Evolutionary conservation across 2,797 vertebrate genomes (phyloP).

Genomic region (Gymnocypris eckloni): DNA sequence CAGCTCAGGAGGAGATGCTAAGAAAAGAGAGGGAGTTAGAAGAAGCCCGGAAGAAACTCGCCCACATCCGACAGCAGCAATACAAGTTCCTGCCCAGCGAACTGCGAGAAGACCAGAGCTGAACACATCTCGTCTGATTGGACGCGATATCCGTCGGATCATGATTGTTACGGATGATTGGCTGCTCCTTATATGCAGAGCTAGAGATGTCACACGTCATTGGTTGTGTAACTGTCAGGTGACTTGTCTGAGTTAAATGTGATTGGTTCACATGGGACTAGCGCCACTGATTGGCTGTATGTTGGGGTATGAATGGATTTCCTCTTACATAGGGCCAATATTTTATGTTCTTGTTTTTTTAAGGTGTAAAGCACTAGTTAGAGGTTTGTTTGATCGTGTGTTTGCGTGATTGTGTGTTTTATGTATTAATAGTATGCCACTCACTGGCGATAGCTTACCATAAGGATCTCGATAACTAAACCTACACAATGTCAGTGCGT

Average conservation of each 20-base stretch:
- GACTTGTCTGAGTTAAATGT: constrained; percentile 21
- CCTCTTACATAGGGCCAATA: constrained; percentile 46
- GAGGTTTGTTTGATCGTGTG: constrained; percentile 2
- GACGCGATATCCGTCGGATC: constrained; percentile 16
- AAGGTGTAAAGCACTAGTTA: constrained; percentile 44
- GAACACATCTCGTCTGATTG: constrained; percentile 64
- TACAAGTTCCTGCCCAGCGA: constrained; percentile 98
- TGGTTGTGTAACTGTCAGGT: constrained; percentile 36
- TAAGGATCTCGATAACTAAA: constrained; percentile 21
- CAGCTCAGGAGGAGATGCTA: constrained; percentile 98
- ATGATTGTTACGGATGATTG: background rate
- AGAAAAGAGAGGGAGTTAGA: constrained; percentile 97
- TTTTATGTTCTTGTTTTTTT: constrained; percentile 37
- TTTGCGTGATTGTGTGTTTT: constrained; percentile 21
- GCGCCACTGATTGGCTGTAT: constrained; percentile 35
- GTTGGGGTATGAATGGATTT: constrained; percentile 30
- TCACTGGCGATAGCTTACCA: constrained; percentile 20
- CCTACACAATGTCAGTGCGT: constrained; percentile 27
- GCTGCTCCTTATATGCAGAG: constrained; percentile 25
- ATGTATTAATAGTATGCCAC: constrained; percentile 31
- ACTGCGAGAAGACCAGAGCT: constrained; percentile 94
- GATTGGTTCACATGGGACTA: constrained; percentile 43
- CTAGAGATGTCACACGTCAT: background rate
- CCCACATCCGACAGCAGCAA: constrained; percentile 98
- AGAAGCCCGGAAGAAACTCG: constrained; percentile 97